Conservation (phyloP, 1,140 invertebrate species). For the Neodiprion lecontei region DNA sequence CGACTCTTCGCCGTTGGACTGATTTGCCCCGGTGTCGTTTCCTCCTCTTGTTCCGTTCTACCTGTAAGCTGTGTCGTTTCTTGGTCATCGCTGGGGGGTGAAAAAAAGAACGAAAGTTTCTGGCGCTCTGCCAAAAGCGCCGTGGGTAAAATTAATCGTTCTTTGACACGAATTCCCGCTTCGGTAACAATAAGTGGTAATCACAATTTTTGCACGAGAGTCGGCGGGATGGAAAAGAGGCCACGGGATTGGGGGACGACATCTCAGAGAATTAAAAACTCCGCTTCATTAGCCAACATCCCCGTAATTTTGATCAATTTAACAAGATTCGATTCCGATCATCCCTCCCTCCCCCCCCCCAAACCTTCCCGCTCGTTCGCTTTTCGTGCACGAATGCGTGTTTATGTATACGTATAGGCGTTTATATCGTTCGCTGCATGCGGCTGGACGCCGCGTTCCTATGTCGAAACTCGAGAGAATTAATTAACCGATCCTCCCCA, state of each 20-base stretch:
- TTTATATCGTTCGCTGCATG: too few relatives aligned
- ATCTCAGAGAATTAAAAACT: too few relatives aligned
- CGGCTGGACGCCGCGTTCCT: too few relatives aligned
- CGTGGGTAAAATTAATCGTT: conserved; percentile 54
- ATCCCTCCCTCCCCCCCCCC: too few relatives aligned
- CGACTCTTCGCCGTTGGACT: background rate
- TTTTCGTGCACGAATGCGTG: too few relatives aligned
- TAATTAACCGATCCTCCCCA: conserved; percentile 4
- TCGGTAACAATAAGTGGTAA: conserved; percentile 40
- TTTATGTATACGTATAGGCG: too few relatives aligned
- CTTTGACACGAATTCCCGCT: conserved; percentile 53
- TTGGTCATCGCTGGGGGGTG: background rate
- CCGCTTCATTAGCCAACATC: too few relatives aligned
- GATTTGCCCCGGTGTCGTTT: background rate
- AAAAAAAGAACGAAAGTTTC: conserved; percentile 19
- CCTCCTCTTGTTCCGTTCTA: background rate
- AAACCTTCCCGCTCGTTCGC: too few relatives aligned
- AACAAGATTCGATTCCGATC: too few relatives aligned
- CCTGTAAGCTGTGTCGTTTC: background rate
- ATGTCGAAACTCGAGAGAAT: background rate
- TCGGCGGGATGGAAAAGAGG: background rate
- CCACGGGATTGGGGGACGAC: background rate
- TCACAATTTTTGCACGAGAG: conserved; percentile 43
- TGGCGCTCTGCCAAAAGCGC: conserved; percentile 47
- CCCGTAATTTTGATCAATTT: too few relatives aligned